A percentile compares a stretch with the other conserved stretches of the same genome.
Conservation (phyloP, 2,797 vertebrate species). For the Eutrigla gurnardus region DNA sequence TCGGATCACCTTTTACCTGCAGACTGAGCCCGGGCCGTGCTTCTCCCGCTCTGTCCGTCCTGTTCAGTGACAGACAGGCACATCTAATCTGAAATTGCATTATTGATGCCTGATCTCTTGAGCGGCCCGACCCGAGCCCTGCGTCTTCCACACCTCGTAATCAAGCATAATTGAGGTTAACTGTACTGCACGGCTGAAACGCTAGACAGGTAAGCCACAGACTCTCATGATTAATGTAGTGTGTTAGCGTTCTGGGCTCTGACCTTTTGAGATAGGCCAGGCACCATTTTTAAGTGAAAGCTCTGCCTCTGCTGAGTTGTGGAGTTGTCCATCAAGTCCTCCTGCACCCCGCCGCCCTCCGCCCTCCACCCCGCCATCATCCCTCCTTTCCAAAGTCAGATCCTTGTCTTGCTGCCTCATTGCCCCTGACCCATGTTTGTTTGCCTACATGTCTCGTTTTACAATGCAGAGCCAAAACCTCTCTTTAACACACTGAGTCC, state of each 20-base stretch:
- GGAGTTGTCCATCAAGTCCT: conserved; percentile 84
- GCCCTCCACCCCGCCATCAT: conserved; percentile 33
- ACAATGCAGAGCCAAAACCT: conserved; percentile 65
- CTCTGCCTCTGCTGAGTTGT: conserved; percentile 79
- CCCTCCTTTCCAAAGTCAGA: conserved; percentile 60
- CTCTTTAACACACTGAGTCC: conserved; percentile 36
- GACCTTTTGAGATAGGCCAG: conserved; percentile 89
- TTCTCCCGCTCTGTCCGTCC: conserved; percentile 14
- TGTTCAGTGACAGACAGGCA: conserved; percentile 53
- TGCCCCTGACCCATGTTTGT: conserved; percentile 79
- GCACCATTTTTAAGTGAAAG: conserved; percentile 88
- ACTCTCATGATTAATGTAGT: conserved; percentile 86
- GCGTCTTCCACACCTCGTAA: conserved; percentile 85
- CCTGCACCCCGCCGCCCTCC: conserved; percentile 47
- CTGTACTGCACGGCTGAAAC: conserved; percentile 82
- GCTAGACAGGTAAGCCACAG: conserved; percentile 84
- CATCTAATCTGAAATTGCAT: conserved; percentile 80
- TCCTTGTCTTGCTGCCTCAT: conserved; percentile 78
- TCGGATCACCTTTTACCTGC: conserved; percentile 26
- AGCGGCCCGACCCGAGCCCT: conserved; percentile 34
- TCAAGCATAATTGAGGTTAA: conserved; percentile 87
- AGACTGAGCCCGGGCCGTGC: conserved; percentile 22
- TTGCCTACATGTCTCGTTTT: conserved; percentile 78
- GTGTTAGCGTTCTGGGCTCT: conserved; percentile 80
- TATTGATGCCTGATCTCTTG: conserved; percentile 82